These are phyloP conservation scores for Polydrusus cervinus DNA, from an alignment of 2,888 invertebrate genomes.

Conservation along the genomic window DNA sequence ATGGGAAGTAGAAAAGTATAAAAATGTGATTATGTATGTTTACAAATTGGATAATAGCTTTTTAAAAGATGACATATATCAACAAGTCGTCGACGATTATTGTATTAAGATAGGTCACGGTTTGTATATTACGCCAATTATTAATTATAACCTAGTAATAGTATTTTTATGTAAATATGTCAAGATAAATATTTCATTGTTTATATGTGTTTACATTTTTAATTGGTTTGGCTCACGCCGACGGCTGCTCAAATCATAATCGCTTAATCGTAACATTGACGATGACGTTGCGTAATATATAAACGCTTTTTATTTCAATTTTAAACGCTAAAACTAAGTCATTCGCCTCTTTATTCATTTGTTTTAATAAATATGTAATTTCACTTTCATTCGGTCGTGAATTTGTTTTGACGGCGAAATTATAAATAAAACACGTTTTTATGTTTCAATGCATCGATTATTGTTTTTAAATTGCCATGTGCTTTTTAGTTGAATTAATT, in stretches of 20 bases:
- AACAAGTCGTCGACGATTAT: conserved; percentile 61
- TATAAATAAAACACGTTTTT: conserved; percentile 42
- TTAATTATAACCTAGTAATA: conserved; percentile 61
- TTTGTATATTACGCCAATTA: conserved; percentile 58
- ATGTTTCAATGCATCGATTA: conserved; percentile 30
- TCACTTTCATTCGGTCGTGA: conserved; percentile 38
- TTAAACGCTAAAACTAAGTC: conserved; percentile 40
- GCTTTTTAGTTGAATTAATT: conserved; percentile 35
- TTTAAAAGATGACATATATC: conserved; percentile 62
- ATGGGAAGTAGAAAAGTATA: conserved; percentile 45
- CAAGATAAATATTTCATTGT: conserved; percentile 61
- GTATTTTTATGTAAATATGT: conserved; percentile 63
- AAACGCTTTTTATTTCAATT: conserved; percentile 46
- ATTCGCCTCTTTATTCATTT: conserved; percentile 48
- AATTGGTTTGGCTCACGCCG: conserved; percentile 50
- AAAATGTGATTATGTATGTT: conserved; percentile 50
- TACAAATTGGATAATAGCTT: conserved; percentile 52
- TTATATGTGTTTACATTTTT: conserved; percentile 59
- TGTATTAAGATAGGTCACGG: conserved; percentile 61
- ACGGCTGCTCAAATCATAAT: conserved; percentile 37
- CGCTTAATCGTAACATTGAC: conserved; percentile 42
- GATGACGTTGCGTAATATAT: conserved; percentile 41
- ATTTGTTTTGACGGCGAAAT: conserved; percentile 43
- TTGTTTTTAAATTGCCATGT: conserved; percentile 42
- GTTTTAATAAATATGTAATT: conserved; percentile 47